Evolutionary conservation across 2,113 vertebrate genomes (phyloP), one percentile per base, ranked within the genome.

Genomic region (Rana temporaria): DNA sequence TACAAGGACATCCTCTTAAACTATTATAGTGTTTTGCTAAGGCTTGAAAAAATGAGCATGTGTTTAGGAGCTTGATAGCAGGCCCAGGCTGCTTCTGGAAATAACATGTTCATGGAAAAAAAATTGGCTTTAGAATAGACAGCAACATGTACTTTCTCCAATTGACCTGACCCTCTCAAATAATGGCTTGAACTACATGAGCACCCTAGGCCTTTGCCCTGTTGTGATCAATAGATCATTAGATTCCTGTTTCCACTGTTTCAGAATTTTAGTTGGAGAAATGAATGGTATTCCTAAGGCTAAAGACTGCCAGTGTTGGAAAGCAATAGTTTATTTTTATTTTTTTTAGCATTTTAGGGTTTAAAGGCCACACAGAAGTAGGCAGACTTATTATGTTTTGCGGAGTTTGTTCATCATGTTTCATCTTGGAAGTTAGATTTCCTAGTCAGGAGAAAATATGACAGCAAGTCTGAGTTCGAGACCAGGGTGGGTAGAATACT

Each of bases 21-120:
- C 79, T 48, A 22, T 19, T 1, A 8, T 30, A 20, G 74, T 90
- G 78, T 86, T 91, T 88, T 89, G 86, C 73, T 79, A 86, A 85
- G 82, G 52, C 78, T 85, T 78, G 67, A 74, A 84, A 30, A 88
- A 85, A 77, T 0, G 14, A 85, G 75, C 67, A 1, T 85, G 86
- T 85, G 79, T 88, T 71, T 84, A 22, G 18, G 74, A 80, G 71
- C 71, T 65, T 11, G 60, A 26, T 26, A 60, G 20, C 26, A 32
- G 71, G 12, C 76, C 73, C 76, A 4, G 2, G 19, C 32, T 8
- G 1, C 70, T 73, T 42, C 42, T 30, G 30, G 72, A 73, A 52
- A 52, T 66, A 32, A 19, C 1, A 78, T n/a, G 24, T 15, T 22
- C 65, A 18, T 16, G 19, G 1, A 0, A 7, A 84, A 82, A 19